Percentiles rank a stretch among this genome's conserved stretches.
Evolutionary conservation across 2,797 vertebrate genomes (phyloP).

Genomic region (Ispidina lecontei): DNA sequence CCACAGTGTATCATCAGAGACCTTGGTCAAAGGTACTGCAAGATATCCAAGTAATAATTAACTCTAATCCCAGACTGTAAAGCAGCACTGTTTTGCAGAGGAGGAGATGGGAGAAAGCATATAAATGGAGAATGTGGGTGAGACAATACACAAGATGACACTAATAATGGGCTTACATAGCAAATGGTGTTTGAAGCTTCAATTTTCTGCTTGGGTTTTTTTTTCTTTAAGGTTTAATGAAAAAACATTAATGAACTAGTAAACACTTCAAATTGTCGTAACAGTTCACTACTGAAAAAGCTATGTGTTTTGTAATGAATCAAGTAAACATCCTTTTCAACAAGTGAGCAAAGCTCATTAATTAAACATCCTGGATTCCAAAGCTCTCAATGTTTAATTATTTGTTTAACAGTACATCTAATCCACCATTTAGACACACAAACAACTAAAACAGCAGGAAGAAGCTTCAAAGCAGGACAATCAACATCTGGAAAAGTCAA

Average conservation of each 20-base stretch:
- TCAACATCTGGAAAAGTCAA: conserved; percentile 48
- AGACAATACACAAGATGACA: conserved; percentile 12
- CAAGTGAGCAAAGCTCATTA: conserved; percentile 40
- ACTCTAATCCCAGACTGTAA: neutral
- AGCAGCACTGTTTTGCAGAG: neutral
- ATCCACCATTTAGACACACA: conserved; percentile 3
- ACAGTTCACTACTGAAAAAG: conserved; percentile 11
- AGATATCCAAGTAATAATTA: neutral
- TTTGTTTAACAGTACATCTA: conserved; percentile 41
- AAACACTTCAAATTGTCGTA: conserved; percentile 39
- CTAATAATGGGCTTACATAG: conserved; percentile 12
- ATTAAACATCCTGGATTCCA: conserved; percentile 44
- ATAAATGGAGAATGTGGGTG: neutral
- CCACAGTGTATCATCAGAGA: neutral
- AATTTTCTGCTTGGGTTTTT: conserved; percentile 32
- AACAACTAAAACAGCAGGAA: conserved; percentile 39
- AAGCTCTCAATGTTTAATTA: conserved; percentile 47
- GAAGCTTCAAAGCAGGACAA: conserved; percentile 49
- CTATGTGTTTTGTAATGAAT: neutral
- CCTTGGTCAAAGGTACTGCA: neutral
- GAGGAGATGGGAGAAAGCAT: neutral
- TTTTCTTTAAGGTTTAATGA: conserved; percentile 29
- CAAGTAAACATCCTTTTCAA: conserved; percentile 38
- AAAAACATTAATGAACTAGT: conserved; percentile 17
- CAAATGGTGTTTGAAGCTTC: conserved; percentile 10